A percentile compares a stretch with the other conserved stretches of the same genome.
Evolutionary conservation across 35 echinoderm and acorn worm genomes (phyloP).

Genomic region (Hemicentrotus pulcherrimus): DNA sequence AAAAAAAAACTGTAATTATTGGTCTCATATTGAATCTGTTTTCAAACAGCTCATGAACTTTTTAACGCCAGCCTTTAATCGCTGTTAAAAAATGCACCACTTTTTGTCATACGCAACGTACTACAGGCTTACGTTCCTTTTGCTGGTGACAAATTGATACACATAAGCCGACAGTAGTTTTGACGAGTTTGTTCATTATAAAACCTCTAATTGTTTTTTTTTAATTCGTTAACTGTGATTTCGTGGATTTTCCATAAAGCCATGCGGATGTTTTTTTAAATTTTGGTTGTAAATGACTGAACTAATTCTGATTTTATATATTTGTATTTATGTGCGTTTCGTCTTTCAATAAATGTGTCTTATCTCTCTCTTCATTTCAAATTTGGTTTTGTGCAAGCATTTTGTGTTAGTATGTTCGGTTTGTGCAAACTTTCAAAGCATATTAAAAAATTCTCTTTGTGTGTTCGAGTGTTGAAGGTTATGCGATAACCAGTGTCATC

Average conservation of each 20-base stretch:
- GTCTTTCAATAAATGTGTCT: neutral
- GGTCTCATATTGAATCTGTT: neutral
- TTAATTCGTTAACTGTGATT: neutral
- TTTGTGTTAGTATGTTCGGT: neutral
- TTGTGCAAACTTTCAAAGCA: neutral
- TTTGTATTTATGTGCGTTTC: neutral
- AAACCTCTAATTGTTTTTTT: neutral
- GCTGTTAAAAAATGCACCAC: too few species aligned
- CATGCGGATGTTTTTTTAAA: neutral
- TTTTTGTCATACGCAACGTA: neutral
- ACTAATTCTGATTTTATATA: neutral
- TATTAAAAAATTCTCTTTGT: neutral
- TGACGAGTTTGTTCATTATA: neutral
- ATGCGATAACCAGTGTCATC: neutral
- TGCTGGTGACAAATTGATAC: neutral
- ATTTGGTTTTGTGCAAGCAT: neutral
- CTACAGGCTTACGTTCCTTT: neutral
- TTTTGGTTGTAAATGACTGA: neutral
- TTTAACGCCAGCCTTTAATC: neutral
- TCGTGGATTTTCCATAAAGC: neutral
- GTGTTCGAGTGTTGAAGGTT: neutral
- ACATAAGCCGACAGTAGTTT: too few species aligned
- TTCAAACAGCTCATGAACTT: neutral
- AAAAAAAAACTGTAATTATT: neutral
- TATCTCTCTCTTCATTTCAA: neutral